These are phyloP conservation scores for Oceanodroma leucorhoa DNA, from an alignment of 2,797 vertebrate genomes.

Conservation along the genomic window DNA sequence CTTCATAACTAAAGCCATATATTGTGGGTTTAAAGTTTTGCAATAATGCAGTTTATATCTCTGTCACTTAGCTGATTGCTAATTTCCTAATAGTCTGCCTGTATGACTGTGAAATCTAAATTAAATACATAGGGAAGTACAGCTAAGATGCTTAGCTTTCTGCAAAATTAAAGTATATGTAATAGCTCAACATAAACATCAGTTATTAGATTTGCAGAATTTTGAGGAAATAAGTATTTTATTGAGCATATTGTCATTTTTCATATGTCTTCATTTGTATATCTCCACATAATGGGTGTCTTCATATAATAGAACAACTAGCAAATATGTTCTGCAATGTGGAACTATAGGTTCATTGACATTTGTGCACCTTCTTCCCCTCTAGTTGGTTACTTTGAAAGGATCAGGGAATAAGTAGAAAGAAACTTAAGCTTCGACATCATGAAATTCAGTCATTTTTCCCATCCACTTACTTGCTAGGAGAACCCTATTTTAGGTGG, in stretches of 20 bases:
- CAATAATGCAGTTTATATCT: neutral
- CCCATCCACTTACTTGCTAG: neutral
- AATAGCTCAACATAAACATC: neutral
- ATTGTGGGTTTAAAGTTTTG: neutral
- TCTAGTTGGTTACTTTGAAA: neutral
- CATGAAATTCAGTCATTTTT: neutral
- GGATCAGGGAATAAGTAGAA: neutral
- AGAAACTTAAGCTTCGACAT: neutral
- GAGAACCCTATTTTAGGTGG: neutral
- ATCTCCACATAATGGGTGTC: neutral
- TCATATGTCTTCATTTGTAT: neutral
- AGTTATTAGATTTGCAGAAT: neutral
- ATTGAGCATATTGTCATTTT: neutral
- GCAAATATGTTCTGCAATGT: neutral
- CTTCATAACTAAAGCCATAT: neutral
- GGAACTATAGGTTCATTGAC: neutral
- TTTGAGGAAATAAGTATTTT: neutral
- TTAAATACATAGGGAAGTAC: neutral
- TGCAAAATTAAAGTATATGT: neutral
- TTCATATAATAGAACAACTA: neutral
- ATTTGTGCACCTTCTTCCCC: neutral
- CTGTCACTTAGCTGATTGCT: neutral
- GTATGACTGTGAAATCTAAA: neutral
- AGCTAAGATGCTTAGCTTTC: neutral
- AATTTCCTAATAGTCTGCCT: neutral